Percentiles rank a stretch among this genome's conserved stretches.
Evolutionary conservation across 2,797 vertebrate species (phyloP).

Genomic region (Clarias pachynema): DNA sequence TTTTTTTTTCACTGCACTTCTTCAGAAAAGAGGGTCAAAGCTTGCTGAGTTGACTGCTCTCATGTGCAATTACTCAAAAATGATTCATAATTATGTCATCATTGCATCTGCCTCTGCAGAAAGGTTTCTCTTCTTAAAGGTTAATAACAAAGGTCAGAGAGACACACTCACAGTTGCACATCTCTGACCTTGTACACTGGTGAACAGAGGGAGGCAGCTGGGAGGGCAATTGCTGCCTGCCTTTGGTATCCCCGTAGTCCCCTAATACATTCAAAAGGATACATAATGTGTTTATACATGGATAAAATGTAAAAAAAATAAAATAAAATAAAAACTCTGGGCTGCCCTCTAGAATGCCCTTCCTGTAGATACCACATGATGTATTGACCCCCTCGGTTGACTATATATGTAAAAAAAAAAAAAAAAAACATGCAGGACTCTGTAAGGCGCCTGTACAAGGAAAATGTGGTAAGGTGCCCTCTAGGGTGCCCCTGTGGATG

Average conservation of each 20-base stretch:
- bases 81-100: conserved; percentile 50
- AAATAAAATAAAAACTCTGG: background rate
- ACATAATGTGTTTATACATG: background rate
- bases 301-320: background rate
- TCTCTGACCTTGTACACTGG: background rate
- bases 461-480: background rate
- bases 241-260: background rate
- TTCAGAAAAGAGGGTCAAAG: conserved; percentile 47
- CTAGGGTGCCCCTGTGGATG: background rate
- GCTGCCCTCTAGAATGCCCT: background rate
- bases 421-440: too few relatives aligned
- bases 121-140: conserved; percentile 26
- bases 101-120: conserved; percentile 36
- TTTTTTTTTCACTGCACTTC: conserved; percentile 17
- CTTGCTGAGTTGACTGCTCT: conserved; percentile 37
- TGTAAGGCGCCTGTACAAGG: background rate
- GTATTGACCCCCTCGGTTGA: too few relatives aligned
- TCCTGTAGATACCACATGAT: too few relatives aligned
- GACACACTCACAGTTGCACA: background rate
- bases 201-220: background rate
- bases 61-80: conserved; percentile 52
- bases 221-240: background rate
- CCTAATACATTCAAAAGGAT: background rate
- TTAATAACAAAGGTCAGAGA: conserved; percentile 16
- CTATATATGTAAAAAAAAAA: too few relatives aligned